Conservation (phyloP, 2,797 vertebrate genomes). For the Epinephelus awoara region DNA sequence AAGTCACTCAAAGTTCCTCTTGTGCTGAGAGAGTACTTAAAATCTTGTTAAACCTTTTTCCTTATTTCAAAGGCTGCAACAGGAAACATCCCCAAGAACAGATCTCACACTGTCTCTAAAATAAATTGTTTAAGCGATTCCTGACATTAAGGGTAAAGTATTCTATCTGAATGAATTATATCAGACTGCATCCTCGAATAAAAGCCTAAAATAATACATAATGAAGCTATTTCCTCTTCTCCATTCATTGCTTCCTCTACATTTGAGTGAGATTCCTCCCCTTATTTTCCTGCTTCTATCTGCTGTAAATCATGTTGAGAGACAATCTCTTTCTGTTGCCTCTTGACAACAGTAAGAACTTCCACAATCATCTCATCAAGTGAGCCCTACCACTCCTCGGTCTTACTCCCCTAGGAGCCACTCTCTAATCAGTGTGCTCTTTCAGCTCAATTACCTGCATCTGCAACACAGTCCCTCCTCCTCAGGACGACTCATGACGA, state of each 20-base stretch:
- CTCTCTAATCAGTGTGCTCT: background rate
- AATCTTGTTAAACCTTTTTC: background rate
- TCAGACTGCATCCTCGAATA: background rate
- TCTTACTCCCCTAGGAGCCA: background rate
- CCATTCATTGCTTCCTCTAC: background rate
- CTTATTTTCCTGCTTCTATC: background rate
- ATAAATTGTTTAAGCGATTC: background rate
- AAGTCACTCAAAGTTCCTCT: too few species aligned
- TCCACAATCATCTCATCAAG: background rate
- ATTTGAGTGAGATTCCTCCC: background rate
- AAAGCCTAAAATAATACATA: background rate
- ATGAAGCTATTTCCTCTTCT: background rate
- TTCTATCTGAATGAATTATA: background rate
- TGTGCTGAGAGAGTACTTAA: too few species aligned
- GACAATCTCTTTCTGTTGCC: background rate
- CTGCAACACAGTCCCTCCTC: background rate
- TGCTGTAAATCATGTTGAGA: constrained; percentile 1
- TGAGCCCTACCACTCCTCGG: background rate
- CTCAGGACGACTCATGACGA: background rate
- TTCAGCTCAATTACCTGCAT: constrained; percentile 11
- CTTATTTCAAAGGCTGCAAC: background rate
- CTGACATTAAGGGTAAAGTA: background rate
- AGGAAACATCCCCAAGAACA: background rate
- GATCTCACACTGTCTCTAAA: background rate
- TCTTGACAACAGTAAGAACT: background rate